These are phyloP conservation scores for Physeter macrocephalus DNA, from an alignment of 2,113 vertebrate genomes.

Conservation along the genomic window DNA sequence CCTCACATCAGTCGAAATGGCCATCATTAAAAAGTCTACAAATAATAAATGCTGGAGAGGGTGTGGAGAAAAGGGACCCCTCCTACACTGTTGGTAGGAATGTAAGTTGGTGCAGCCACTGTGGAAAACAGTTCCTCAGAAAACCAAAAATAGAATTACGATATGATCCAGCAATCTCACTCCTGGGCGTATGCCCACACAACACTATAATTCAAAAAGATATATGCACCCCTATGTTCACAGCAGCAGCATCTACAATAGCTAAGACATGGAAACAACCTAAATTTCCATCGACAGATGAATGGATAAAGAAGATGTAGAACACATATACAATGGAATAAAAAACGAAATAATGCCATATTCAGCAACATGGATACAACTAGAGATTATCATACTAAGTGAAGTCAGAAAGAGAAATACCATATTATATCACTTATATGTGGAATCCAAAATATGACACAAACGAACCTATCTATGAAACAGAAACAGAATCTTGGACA, in stretches of 20 bases:
- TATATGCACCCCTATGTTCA: background rate
- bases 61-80: background rate
- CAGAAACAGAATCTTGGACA: background rate
- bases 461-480: background rate
- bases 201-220: too few species aligned
- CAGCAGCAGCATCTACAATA: background rate
- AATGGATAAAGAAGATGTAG: background rate
- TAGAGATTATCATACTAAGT: background rate
- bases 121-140: background rate
- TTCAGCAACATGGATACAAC: background rate
- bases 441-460: too few species aligned
- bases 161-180: background rate
- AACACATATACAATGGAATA: too few species aligned
- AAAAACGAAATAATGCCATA: background rate
- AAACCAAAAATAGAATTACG: background rate
- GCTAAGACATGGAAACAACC: background rate
- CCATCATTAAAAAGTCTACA: background rate
- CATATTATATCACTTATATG: background rate
- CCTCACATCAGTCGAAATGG: background rate
- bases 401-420: background rate
- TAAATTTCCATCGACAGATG: accelerated
- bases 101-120: background rate
- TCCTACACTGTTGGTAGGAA: background rate
- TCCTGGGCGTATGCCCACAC: background rate
- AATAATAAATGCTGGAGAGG: background rate